Conservation (phyloP, 2,888 invertebrate species). For the Girardia tigrina region DNA sequence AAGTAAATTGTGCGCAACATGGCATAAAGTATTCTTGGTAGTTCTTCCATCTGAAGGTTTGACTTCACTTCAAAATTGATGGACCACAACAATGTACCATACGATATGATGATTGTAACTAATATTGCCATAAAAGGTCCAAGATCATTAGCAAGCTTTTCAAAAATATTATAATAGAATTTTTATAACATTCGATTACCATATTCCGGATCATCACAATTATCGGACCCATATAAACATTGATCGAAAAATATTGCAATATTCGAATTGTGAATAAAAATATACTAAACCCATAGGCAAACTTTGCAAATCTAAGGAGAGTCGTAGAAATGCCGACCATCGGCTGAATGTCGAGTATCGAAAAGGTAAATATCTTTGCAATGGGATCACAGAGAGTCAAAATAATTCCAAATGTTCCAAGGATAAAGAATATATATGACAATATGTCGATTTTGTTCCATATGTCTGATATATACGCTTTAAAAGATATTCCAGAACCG, state of each 20-base stretch:
- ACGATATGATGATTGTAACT: background rate
- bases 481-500: background rate
- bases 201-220: background rate
- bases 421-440: background rate
- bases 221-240: background rate
- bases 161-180: too few species aligned
- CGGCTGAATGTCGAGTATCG: background rate
- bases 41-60: background rate
- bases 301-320: background rate
- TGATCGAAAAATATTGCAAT: background rate
- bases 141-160: constrained; percentile 11
- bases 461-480: background rate
- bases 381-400: background rate
- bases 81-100: constrained; percentile 2
- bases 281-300: background rate
- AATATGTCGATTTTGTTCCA: background rate
- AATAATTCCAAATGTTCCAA: background rate
- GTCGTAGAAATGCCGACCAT: background rate
- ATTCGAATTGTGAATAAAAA: background rate
- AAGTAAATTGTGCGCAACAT: background rate
- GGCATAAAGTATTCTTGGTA: background rate
- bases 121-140: constrained; percentile 3
- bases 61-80: constrained; percentile 8
- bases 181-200: background rate
- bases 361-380: background rate